Base-by-base conservation (phyloP, 2,113 vertebrate species). In the human (Homo sapiens) region DNA sequence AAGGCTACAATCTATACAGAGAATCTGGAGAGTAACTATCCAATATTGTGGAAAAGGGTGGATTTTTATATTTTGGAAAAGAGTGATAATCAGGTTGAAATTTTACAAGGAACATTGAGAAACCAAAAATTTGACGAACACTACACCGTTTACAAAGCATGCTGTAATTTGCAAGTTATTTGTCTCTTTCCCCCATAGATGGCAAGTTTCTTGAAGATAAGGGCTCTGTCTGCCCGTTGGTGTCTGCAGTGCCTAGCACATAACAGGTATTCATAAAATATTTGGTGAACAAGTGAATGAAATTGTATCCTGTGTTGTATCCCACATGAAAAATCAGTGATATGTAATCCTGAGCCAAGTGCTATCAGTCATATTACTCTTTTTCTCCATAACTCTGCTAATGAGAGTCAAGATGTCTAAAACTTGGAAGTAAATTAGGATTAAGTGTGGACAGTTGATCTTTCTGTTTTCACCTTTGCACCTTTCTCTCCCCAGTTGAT, bases 31-130 rank as follows among this genome's bases (percentile, higher is more conserved):
- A 80, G 32, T 52, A 55, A 16, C 68, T 64, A 52, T 30, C 81
- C 40, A 80, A 45, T 35, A 52, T 10, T 52, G 6, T 85, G 18
- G 8, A 45, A 80, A 96, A 50, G 12, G 0, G 11, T 68, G 2
- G 64, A 59, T 66, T 68, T 92, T 85, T 38, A 81, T 81, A 55
- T 76, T 48, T 72, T 89, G 61, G 64, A 91, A 76, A 55, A 72
- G 27, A 73, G 45, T 79, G 35, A 80, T 79, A 43, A 91, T 55
- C 14, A 81, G 25, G 7, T 59, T 68, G 43, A 78, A 8, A n/a
- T 82, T 95, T 97, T 59, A 61, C 0, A 48, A 70, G 72, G 17
- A 96, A 78, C 16, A 66, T 0, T 72, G 50, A 95, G 4, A 93
- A 93, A 79, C 5, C 27, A 66, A 79, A 84, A 43, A n/a, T 85